phyloP scores from a whole-genome alignment of 2,888 invertebrate species.

The Ypsolopha scabrella region DNA sequence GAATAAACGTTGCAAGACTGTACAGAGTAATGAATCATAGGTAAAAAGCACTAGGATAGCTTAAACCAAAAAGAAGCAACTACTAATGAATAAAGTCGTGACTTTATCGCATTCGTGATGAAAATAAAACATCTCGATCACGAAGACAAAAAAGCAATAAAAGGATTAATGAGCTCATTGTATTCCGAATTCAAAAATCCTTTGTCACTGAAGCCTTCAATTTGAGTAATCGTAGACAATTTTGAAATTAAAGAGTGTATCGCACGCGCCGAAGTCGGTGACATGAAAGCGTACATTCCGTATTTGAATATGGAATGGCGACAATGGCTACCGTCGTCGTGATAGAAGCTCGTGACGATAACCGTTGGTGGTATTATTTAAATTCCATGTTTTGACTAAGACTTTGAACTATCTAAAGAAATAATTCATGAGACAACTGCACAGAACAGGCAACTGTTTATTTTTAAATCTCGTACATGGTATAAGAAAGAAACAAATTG shows the following conservation, averaged over 20 bases:
- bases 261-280: conserved; percentile 40
- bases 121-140: not conserved
- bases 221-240: not conserved
- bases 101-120: too few relatives aligned
- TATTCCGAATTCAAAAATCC: not conserved
- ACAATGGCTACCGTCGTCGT: conserved; percentile 2
- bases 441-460: too few relatives aligned
- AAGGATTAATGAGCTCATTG: not conserved
- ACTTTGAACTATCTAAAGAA: too few relatives aligned
- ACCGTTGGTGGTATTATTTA: not conserved
- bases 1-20: too few relatives aligned
- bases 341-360: not conserved
- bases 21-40: too few relatives aligned
- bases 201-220: not conserved
- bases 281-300: conserved; percentile 29
- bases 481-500: too few relatives aligned
- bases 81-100: too few relatives aligned
- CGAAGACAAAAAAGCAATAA: not conserved
- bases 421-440: too few relatives aligned
- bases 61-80: not conserved
- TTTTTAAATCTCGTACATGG: too few relatives aligned
- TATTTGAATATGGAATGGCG: conserved; percentile 9
- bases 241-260: too few relatives aligned
- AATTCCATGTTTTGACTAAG: too few relatives aligned
- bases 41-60: not conserved